These are phyloP conservation scores for Dorcus hopei DNA, from an alignment of 2,888 invertebrate genomes.

Conservation along the genomic window DNA sequence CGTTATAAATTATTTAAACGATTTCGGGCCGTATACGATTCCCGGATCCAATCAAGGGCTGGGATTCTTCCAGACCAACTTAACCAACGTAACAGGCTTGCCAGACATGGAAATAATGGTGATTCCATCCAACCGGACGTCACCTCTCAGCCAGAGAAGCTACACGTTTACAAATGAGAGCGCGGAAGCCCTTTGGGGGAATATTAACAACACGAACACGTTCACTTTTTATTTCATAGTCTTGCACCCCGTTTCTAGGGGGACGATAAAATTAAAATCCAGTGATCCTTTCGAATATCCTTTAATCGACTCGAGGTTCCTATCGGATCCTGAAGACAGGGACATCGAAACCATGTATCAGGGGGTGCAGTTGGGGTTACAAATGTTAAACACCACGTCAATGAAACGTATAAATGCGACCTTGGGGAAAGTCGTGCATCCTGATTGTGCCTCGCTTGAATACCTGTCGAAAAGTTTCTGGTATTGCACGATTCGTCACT, in stretches of 20 bases:
- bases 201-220: slow-evolving; percentile 54
- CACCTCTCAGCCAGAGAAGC: slow-evolving; percentile 22
- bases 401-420: slow-evolving; percentile 53
- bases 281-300: slow-evolving; percentile 61
- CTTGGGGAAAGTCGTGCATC: slow-evolving; percentile 28
- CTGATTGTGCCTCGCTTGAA: slow-evolving; percentile 15
- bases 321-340: slow-evolving; percentile 50
- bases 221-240: slow-evolving; percentile 55
- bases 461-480: slow-evolving; percentile 24
- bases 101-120: slow-evolving; percentile 35
- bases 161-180: slow-evolving; percentile 31
- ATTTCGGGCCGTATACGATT: slow-evolving; percentile 25
- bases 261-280: slow-evolving; percentile 52
- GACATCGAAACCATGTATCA: slow-evolving; percentile 56
- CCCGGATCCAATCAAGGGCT: slow-evolving; percentile 31
- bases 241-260: slow-evolving; percentile 52
- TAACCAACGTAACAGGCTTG: slow-evolving; percentile 23
- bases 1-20: slow-evolving; percentile 24
- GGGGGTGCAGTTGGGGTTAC: slow-evolving; percentile 47
- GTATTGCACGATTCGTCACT: slow-evolving; percentile 24
- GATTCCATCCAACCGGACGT: slow-evolving; percentile 49
- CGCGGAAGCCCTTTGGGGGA: slow-evolving; percentile 43
- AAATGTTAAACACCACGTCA: slow-evolving; percentile 51
- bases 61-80: slow-evolving; percentile 23
- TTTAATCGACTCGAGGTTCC: slow-evolving; percentile 65